phyloP scores from a whole-genome alignment of 2,888 invertebrate genomes.

The Rotaria socialis region DNA sequence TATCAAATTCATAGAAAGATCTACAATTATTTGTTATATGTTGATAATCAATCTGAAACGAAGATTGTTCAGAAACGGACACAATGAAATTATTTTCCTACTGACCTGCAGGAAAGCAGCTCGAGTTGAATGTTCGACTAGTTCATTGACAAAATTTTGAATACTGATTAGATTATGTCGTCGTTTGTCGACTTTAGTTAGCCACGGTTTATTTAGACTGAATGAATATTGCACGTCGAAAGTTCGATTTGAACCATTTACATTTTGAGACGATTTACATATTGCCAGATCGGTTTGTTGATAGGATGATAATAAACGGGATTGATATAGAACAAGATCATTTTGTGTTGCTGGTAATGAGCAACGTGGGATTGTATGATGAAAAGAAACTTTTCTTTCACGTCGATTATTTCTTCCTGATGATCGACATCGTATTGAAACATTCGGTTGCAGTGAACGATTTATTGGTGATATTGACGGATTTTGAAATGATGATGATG shows the following conservation, averaged over 20 bases:
- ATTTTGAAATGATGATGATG: neutral
- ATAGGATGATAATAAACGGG: neutral
- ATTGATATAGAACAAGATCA: constrained; percentile 33
- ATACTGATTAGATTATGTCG: constrained; percentile 18
- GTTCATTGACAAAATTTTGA: constrained; percentile 32
- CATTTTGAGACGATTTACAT: neutral
- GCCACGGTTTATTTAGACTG: constrained; percentile 22
- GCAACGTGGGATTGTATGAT: neutral
- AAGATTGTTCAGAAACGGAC: too few relatives aligned
- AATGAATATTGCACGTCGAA: constrained; percentile 30
- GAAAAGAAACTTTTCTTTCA: neutral
- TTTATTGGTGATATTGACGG: neutral
- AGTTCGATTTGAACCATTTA: neutral
- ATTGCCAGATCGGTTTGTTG: neutral
- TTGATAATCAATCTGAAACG: constrained; percentile 1
- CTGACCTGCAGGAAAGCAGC: neutral
- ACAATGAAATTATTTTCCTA: neutral
- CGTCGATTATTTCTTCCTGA: neutral
- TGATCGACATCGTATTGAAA: constrained; percentile 4
- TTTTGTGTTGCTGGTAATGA: constrained; percentile 18
- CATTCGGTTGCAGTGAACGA: neutral
- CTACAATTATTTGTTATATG: neutral
- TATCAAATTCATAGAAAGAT: neutral
- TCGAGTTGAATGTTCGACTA: constrained; percentile 4
- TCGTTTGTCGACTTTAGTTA: neutral